Evolutionary conservation across 1,140 invertebrate genomes (phyloP).

Genomic region (Rhysida immarginata): DNA sequence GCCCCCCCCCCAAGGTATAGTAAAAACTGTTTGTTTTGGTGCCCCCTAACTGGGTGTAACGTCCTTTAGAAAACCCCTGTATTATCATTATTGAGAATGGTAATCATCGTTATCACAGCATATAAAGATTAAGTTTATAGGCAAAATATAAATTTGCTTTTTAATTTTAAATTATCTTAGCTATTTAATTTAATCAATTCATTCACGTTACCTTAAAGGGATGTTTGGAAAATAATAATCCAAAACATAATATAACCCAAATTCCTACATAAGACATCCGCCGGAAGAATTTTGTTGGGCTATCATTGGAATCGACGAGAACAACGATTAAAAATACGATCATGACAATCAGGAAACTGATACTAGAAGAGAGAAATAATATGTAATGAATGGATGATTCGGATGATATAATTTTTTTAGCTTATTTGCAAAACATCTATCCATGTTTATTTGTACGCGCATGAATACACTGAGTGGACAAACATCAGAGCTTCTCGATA

Average conservation of each 20-base stretch:
- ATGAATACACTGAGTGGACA: too few relatives aligned
- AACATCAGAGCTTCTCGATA: too few relatives aligned
- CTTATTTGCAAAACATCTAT: too few relatives aligned
- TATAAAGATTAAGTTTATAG: neutral
- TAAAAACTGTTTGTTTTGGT: too few relatives aligned
- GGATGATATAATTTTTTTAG: too few relatives aligned
- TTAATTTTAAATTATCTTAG: neutral
- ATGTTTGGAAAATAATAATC: conserved; percentile 42
- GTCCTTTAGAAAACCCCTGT: neutral
- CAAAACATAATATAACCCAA: conserved; percentile 31
- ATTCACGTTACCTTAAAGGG: conserved; percentile 32
- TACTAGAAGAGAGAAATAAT: too few relatives aligned
- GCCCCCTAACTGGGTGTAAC: neutral
- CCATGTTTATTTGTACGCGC: too few relatives aligned
- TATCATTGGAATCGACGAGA: conserved; percentile 43
- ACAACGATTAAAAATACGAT: conserved; percentile 44
- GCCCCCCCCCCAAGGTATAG: too few relatives aligned
- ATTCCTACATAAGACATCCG: conserved; percentile 46
- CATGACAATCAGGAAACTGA: too few relatives aligned
- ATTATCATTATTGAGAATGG: neutral
- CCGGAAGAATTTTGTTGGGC: conserved; percentile 27
- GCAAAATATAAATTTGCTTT: neutral
- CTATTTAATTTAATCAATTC: neutral
- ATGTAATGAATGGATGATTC: too few relatives aligned
- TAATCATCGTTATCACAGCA: neutral